Percentiles rank a stretch among this genome's conserved stretches.
These are phyloP conservation scores for Drosophila atripex DNA, from an alignment of 2,888 invertebrate species.

Conservation along the genomic window DNA sequence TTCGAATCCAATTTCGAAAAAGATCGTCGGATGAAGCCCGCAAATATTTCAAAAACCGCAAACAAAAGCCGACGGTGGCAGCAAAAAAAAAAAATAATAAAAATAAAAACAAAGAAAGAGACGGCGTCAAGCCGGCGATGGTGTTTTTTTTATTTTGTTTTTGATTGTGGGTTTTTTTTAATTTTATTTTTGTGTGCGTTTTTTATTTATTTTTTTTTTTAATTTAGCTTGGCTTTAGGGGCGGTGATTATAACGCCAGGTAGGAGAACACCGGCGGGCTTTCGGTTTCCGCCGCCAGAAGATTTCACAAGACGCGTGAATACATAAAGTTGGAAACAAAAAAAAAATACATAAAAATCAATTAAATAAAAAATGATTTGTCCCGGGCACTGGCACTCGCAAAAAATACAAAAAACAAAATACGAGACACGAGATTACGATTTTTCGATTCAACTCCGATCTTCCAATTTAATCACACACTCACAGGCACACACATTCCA, in stretches of 20 bases:
- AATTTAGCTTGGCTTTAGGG: conserved; percentile 15
- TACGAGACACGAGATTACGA: conserved; percentile 1
- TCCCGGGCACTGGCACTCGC: conserved; percentile 4
- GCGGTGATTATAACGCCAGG: conserved; percentile 31
- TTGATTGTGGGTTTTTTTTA: conserved; percentile 7
- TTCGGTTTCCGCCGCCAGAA: conserved; percentile 9
- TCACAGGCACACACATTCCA: background rate
- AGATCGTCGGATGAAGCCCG: conserved; percentile 53
- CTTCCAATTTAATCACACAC: background rate
- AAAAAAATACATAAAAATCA: background rate
- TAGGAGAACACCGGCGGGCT: conserved; percentile 35
- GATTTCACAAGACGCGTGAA: conserved; percentile 30
- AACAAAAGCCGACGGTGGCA: conserved; percentile 44
- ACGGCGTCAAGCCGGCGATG: conserved; percentile 14
- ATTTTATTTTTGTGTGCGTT: background rate
- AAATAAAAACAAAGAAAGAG: conserved; percentile 17
- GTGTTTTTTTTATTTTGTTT: conserved; percentile 1
- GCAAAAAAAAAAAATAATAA: conserved; percentile 19
- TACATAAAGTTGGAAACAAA: conserved; percentile 19
- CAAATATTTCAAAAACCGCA: conserved; percentile 71
- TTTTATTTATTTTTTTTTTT: background rate
- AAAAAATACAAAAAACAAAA: background rate
- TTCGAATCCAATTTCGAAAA: conserved; percentile 18
- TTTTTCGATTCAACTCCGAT: conserved; percentile 4
- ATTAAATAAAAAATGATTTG: conserved; percentile 8